Base-by-base conservation (phyloP, 2,797 vertebrate species). In the Hipposideros larvatus region DNA sequence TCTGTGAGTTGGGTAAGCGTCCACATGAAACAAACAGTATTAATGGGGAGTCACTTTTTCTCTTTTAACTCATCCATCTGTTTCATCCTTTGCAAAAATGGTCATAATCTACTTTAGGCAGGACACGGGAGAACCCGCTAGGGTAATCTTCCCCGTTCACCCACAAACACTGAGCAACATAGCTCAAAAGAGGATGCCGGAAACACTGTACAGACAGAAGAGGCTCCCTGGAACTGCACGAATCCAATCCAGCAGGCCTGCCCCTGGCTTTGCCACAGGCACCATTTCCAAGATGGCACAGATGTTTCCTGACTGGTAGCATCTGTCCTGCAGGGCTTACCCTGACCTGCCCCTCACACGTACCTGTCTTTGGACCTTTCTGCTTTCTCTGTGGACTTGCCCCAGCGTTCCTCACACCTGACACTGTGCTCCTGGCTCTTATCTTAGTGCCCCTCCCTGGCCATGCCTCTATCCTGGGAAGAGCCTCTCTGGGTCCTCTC, bases 261-360 rank as follows among this genome's bases (percentile, higher is more conserved):
- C 5, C 28, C 11, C 48, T 84, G 37, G 11, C 7, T 95, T 46
- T 16, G 31, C 46, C 18, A 28, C 1, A 19, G 19, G 18, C n/a
- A 18, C 9, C 41, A 26, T 37, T 41, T 73, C 46, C 43, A 68
- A 26, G 28, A 53, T 5, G 41, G 34, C 4, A 26, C 34, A 43
- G 48, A 86, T 3, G 31, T 31, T 43, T n/a, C 66, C 22, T 88
- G 61, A 10, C 21, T 41, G 8, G 1, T 26, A 26, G 21, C 22
- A 4, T 83, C 61, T 34, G 46, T 24, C 46, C 78, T 24, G 46
- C 84, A 41, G 63, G 31, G 8, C n/a, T 28, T 34, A 41, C n/a
- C 5, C 21, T 9, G n/a, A 48, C 0, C 51, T 1, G 13, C 6
- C n/a, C 26, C 28, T 4, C 66, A 46, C 15, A 24, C 11, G 4